Evolutionary conservation across 2,797 vertebrate species (phyloP), one percentile per base, ranked within the genome.

Genomic region (Sebastolobus altivelis): DNA sequence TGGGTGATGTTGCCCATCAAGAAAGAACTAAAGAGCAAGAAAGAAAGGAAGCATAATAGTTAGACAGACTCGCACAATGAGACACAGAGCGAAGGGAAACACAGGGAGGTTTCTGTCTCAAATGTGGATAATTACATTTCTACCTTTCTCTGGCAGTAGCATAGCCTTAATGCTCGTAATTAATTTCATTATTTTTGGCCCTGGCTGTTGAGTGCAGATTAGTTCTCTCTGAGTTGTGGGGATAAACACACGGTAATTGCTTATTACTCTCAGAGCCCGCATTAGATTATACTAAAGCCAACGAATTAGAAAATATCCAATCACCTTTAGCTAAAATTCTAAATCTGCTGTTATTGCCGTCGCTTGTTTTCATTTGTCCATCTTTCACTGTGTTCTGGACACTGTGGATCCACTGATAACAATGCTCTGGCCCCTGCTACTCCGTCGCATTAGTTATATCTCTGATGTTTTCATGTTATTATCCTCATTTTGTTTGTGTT

Each of bases 141-240:
- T 89, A 90, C 91, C 93, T 94, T 94, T 93, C 82, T 82, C 77
- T 90, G 75, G 80, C 85, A 89, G 89, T 93, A 80, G 89, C 88
- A 56, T 86, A 85, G 92, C 84, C 83, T 93, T 92, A 93, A 94
- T 93, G 90, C 89, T 90, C 49, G 31, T 90, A 93, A 93, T 94
- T 94, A 93, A 96, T 95, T 94, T 93, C 85, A 95, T 94, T 95
- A 94, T 94, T 94, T 89, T 89, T 89, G 84, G 91, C 22, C 92
- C 88, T 90, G 84, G 86, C 92, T 94, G 86, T 87, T 94, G 84
- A 93, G 90, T 86, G 88, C 89, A 91, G 89, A 94, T 92, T 95
- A 94, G 90, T 94, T 91, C 76, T 89, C 88, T 87, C 72, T 75
- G 79, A 83, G 73, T 84, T 88, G 88, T 76, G 88, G 88, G 91